Percentiles rank a stretch among this genome's conserved stretches.
These are phyloP conservation scores for Datnioides undecimradiatus DNA, from an alignment of 2,113 vertebrate species.

Conservation along the genomic window DNA sequence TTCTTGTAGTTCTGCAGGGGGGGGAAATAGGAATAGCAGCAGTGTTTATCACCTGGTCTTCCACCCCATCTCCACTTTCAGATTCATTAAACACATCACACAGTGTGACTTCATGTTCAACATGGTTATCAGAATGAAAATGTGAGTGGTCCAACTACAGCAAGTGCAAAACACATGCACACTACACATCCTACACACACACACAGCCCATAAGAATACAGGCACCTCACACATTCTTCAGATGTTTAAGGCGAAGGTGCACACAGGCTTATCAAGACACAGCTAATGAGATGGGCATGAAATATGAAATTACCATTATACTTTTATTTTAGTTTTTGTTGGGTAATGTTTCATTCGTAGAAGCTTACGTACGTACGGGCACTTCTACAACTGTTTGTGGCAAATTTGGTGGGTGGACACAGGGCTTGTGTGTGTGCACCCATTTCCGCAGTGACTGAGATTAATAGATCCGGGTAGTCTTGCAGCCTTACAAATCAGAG, in stretches of 20 bases:
- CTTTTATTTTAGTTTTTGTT: too few species aligned
- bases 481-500: neutral
- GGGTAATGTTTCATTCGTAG: too few species aligned
- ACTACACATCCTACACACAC: too few species aligned
- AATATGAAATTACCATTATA: too few species aligned
- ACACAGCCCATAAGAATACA: too few species aligned
- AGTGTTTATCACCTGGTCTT: neutral
- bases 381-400: neutral
- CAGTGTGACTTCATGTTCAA: neutral
- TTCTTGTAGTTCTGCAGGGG: conserved; percentile 76
- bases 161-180: too few species aligned
- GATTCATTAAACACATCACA: neutral
- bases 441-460: neutral
- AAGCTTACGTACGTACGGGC: too few species aligned
- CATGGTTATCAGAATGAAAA: neutral
- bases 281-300: too few species aligned
- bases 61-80: neutral
- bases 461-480: neutral
- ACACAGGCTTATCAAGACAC: too few species aligned
- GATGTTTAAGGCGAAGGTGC: too few species aligned
- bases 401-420: neutral
- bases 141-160: too few species aligned
- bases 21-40: conserved; percentile 2
- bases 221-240: too few species aligned
- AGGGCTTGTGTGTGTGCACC: neutral